Evolutionary conservation across 1,140 invertebrate species (phyloP), one percentile per base, ranked within the genome.

Genomic region (Diorhabda sublineata): DNA sequence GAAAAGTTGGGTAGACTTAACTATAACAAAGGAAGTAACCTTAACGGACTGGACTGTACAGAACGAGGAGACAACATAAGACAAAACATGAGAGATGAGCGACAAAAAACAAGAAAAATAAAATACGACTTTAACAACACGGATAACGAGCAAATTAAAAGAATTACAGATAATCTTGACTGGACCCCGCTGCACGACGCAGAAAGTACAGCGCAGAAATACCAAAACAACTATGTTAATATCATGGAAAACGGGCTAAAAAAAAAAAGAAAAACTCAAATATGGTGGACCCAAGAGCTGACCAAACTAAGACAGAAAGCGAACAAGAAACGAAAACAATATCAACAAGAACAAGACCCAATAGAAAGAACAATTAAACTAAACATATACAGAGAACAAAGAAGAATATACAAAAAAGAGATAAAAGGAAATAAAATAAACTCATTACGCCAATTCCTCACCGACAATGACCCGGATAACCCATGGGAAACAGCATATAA

Each of bases 31-130:
- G n/a, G 61, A 44, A 44, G 9, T 2, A 4, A 63, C 7, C 3
- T 44, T 45, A 44, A 43, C 8, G 8, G 5, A 52, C 45, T 52
- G 45, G 45, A 52, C 5, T 5, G 57, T 59, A 4, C 3, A 42
- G 2, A 57, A 67, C 3, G 65, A 67, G 59, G 65, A 67, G 41
- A 8, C 65, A 5, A 42, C 11, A 59, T 59, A 42, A 44, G 11
- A 56, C n/a, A 11, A 11, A 56, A 45, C 9, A 56, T 45, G 5
- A 52, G 8, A 61, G n/a, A 42, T n/a, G 69, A 61, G 59, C 7
- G 59, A 6, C 11, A 61, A 4, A 3, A 61, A 4, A 45, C n/a
- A 63, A 3, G 5, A 45, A 5, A 42, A 2, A 45, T 0, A 44
- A 41, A 63, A 11, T 5, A 44, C 2, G 45, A 45, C 44, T 44